Percentiles rank a stretch among this genome's conserved stretches.
Evolutionary conservation across 2,888 invertebrate genomes (phyloP).

Genomic region (Drosophila limbata): DNA sequence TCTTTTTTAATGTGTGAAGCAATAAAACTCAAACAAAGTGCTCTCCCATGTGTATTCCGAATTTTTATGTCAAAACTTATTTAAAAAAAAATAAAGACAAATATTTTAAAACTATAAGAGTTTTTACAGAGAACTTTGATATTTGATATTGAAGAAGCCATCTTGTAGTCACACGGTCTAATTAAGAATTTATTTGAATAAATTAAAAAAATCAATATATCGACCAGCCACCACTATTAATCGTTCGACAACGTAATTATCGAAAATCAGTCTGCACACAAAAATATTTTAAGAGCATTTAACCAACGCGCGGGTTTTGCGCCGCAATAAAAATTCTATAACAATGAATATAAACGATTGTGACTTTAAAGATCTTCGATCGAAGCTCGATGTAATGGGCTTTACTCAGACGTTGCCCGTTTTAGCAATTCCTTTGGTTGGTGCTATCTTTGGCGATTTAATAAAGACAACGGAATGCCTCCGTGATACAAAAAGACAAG

Average conservation of each 20-base stretch:
- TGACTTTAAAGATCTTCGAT: slow-evolving; percentile 85
- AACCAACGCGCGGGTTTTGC: slow-evolving; percentile 45
- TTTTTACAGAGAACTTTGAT: not conserved
- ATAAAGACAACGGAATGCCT: slow-evolving; percentile 95
- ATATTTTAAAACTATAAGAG: not conserved
- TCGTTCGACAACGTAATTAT: slow-evolving; percentile 10
- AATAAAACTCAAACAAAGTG: not conserved
- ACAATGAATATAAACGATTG: slow-evolving; percentile 71
- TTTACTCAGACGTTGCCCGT: slow-evolving; percentile 91
- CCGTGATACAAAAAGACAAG: slow-evolving; percentile 92
- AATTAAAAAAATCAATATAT: slow-evolving; percentile 20
- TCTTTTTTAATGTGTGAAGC: no score
- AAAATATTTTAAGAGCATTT: slow-evolving; percentile 25
- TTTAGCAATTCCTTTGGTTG: slow-evolving; percentile 92
- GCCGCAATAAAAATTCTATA: slow-evolving; percentile 17
- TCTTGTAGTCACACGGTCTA: not conserved
- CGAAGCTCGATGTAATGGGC: slow-evolving; percentile 93
- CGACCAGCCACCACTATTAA: slow-evolving; percentile 33
- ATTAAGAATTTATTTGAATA: not conserved
- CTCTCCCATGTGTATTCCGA: not conserved
- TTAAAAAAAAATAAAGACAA: slow-evolving; percentile 3
- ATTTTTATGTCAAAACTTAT: slow-evolving; percentile 7
- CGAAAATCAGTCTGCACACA: slow-evolving; percentile 27
- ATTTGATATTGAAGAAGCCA: not conserved
- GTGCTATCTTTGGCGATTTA: slow-evolving; percentile 92